Percentiles rank a stretch among this genome's conserved stretches.
These are phyloP conservation scores for Hipposideros larvatus DNA, from an alignment of 2,797 vertebrate genomes.

Conservation along the genomic window DNA sequence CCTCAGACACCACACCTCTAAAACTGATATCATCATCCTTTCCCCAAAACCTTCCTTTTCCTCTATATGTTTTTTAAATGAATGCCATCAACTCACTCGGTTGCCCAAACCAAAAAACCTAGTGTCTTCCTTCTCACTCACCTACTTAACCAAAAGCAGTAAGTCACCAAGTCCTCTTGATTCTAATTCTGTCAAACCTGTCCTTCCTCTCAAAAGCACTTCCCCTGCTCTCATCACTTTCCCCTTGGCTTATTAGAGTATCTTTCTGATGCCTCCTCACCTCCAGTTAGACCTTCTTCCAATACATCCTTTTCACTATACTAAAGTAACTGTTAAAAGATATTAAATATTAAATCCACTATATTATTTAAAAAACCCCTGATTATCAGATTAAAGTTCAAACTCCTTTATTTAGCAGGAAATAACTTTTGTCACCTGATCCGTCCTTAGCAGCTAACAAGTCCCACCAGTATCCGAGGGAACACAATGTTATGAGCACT, in stretches of 20 bases:
- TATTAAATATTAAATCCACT: not conserved
- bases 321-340: not conserved
- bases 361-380: constrained; percentile 50
- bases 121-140: not conserved
- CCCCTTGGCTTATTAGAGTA: not conserved
- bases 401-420: constrained; percentile 30
- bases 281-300: not conserved
- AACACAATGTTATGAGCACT: not conserved
- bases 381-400: constrained; percentile 11
- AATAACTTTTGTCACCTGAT: not conserved
- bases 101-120: not conserved
- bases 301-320: not conserved
- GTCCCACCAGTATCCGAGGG: not conserved
- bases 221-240: not conserved
- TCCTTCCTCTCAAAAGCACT: not conserved
- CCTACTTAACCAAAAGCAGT: not conserved
- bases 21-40: not conserved
- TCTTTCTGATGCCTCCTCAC: not conserved
- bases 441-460: not conserved
- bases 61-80: not conserved
- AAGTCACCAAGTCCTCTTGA: not conserved
- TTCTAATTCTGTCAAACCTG: not conserved
- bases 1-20: not conserved
- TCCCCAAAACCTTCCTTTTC: not conserved
- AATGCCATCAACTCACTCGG: not conserved